Percentiles rank a stretch among this genome's conserved stretches.
Conservation (phyloP, 2,888 invertebrate genomes). For the Parnassius smintheus region DNA sequence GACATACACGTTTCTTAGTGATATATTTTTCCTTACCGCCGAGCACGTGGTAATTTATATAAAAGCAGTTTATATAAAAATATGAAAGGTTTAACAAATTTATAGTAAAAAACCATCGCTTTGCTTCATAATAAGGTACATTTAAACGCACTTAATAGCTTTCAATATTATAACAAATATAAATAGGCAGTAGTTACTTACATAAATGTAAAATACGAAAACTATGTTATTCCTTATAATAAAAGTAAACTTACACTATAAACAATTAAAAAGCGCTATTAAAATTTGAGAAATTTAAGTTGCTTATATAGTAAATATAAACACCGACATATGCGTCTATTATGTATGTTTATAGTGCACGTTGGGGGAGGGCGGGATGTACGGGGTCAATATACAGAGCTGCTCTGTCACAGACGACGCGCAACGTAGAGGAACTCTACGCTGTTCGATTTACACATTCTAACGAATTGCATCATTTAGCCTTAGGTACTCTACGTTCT, state of each 20-base stretch:
- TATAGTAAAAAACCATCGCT: too few relatives aligned
- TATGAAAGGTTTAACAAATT: too few relatives aligned
- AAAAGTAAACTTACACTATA: not conserved
- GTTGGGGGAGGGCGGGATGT: constrained; percentile 11
- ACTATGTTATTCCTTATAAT: not conserved
- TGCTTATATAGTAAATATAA: not conserved
- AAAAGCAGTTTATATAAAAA: too few relatives aligned
- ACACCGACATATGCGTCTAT: constrained; percentile 8
- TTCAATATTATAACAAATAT: too few relatives aligned
- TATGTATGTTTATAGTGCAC: constrained; percentile 11
- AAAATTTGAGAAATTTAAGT: not conserved
- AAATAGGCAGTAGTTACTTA: too few relatives aligned
- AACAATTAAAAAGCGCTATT: not conserved
- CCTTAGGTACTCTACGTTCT: too few relatives aligned
- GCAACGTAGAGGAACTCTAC: constrained; percentile 1
- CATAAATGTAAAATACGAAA: too few relatives aligned
- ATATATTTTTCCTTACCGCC: too few relatives aligned
- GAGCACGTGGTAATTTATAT: too few relatives aligned
- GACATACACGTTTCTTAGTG: too few relatives aligned
- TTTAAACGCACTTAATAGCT: too few relatives aligned
- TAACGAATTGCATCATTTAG: not conserved
- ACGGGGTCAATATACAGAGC: constrained; percentile 27
- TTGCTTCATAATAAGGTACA: too few relatives aligned
- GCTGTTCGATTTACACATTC: constrained; percentile 18
- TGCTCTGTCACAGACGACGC: constrained; percentile 19